Conservation (phyloP, 2,888 invertebrate species). For the Cistogaster globosa region DNA sequence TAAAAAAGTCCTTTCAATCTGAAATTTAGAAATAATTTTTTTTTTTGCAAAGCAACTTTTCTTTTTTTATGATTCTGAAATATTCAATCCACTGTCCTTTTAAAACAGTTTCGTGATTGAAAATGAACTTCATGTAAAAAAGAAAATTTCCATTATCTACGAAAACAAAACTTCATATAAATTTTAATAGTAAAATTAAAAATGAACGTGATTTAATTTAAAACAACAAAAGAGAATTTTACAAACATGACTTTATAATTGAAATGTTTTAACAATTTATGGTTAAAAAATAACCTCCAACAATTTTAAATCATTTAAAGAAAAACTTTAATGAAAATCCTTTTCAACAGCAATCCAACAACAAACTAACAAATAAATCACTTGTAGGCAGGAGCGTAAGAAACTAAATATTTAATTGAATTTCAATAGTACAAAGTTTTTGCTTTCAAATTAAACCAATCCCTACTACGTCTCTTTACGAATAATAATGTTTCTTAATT, state of each 20-base stretch:
- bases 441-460: constrained; percentile 2
- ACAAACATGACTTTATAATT: constrained; percentile 68
- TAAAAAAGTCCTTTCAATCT: too few relatives aligned
- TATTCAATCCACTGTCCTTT: constrained; percentile 16
- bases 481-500: constrained; percentile 54
- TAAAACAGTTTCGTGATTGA: background rate
- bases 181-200: constrained; percentile 40
- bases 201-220: constrained; percentile 69
- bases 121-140: constrained; percentile 44
- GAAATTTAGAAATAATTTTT: too few relatives aligned
- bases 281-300: constrained; percentile 53
- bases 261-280: constrained; percentile 67
- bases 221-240: constrained; percentile 43
- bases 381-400: constrained; percentile 38
- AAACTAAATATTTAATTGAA: constrained; percentile 58
- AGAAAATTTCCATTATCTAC: constrained; percentile 39
- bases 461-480: constrained; percentile 18
- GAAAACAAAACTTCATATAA: constrained; percentile 28
- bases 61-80: too few relatives aligned
- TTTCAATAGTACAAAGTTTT: background rate
- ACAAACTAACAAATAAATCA: constrained; percentile 36
- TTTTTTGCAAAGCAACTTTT: too few relatives aligned
- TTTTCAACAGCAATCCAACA: constrained; percentile 42
- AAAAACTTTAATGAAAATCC: constrained; percentile 51
- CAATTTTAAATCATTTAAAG: constrained; percentile 59